phyloP scores from a whole-genome alignment of 2,113 vertebrate species.

The Brachypodius melanocephalos region DNA sequence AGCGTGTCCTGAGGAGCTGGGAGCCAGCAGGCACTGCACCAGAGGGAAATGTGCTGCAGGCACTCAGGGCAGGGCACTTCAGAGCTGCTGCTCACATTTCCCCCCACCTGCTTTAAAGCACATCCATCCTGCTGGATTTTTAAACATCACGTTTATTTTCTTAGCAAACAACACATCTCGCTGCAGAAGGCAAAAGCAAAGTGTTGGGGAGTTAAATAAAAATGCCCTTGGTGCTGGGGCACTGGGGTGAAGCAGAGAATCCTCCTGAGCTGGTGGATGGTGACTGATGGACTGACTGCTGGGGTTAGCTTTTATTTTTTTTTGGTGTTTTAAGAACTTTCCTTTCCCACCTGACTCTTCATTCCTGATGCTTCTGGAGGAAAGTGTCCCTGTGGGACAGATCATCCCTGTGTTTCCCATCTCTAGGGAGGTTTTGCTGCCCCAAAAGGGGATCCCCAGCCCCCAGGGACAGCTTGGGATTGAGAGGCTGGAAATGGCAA shows the following conservation, averaged over 20 bases:
- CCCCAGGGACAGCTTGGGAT: neutral
- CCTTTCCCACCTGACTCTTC: neutral
- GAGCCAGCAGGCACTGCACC: neutral
- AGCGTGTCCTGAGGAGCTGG: neutral
- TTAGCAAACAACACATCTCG: neutral
- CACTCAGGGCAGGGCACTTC: neutral
- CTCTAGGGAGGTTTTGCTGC: rapidly evolving
- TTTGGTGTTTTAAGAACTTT: neutral
- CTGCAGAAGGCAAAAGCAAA: neutral
- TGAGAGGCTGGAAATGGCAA: neutral
- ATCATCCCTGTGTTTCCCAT: neutral
- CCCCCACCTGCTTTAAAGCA: neutral
- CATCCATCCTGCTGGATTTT: neutral
- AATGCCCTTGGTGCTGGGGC: neutral
- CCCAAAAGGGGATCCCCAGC: neutral
- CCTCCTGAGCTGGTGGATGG: neutral
- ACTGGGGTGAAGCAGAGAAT: neutral
- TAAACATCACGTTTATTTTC: neutral
- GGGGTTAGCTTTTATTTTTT: neutral
- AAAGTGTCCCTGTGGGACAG: neutral
- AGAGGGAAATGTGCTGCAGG: neutral
- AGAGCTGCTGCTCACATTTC: neutral
- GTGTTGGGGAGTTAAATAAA: neutral
- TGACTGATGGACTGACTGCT: neutral
- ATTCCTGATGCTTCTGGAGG: neutral